Evolutionary conservation across 2,888 invertebrate genomes (phyloP), one percentile per base, ranked within the genome.

Genomic region (Drosophila mettleri): DNA sequence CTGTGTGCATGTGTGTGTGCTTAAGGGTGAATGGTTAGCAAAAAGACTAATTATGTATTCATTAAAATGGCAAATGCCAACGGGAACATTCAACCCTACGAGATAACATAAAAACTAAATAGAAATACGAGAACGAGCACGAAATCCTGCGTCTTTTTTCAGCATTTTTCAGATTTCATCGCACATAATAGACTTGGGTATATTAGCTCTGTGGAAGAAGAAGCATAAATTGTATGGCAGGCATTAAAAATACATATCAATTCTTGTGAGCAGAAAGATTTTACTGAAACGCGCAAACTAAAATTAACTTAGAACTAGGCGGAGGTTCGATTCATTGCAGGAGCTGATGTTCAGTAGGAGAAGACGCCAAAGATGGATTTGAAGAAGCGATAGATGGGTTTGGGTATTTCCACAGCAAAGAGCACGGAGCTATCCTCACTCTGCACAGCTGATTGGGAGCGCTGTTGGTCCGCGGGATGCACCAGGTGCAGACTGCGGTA

Each of bases 21-120:
- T 41, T 38, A 69, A 53, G 76, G 63, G 31, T 63, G 68, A 67
- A 69, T 66, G 68, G 52, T 43, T 70, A 55, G 87, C 82, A 85
- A 87, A 80, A 81, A 79, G 77, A 85, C 89, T 86, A 88, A 88
- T 89, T 89, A 88, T 78, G 76, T 88, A 89, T 88, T 88, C 88
- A 88, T 88, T 89, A 88, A 88, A 89, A 85, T 75, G 74, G 66
- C 75, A 80, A 83, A 86, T 76, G 84, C 73, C 75, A 84, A 39
- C 68, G 72, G 49, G 65, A 65, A 46, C 38, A 29, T 33, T 36
- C 70, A 24, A 33, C 55, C 58, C 43, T 31, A 8, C 18, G 18
- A 66, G 46, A 54, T 54, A 57, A 31, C 39, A 38, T 31, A 62
- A 29, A 53, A 43, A 22, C 38, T 22, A 34, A 34, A 46, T 27